Percentiles rank a stretch among this genome's conserved stretches.
phyloP scores from a whole-genome alignment of 2,797 vertebrate species.

The Steatocranus sp. region DNA sequence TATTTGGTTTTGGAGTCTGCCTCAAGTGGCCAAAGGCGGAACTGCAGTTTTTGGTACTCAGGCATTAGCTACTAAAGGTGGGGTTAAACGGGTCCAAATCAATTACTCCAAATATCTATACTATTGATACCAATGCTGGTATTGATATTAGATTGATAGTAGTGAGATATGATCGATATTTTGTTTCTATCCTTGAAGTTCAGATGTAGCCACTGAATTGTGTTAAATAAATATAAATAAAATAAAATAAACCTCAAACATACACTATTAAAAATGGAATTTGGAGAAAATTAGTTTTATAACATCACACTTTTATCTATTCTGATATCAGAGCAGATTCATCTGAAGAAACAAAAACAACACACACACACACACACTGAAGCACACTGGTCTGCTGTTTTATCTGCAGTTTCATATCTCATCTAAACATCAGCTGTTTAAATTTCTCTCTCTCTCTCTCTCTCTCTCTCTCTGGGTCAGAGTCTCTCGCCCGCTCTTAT shows the following conservation, averaged over 20 bases:
- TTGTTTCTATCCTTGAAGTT: neutral
- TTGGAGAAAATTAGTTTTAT: accelerated
- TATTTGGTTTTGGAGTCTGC: neutral
- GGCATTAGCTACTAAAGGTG: neutral
- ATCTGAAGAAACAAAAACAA: neutral
- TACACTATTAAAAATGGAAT: accelerated
- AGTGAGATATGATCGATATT: neutral
- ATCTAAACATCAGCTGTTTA: neutral
- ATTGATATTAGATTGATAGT: neutral
- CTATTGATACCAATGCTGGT: neutral
- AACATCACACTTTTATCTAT: neutral
- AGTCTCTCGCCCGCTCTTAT: neutral
- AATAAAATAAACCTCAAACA: neutral
- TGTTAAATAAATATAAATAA: neutral
- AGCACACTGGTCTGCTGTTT: neutral
- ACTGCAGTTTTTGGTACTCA: neutral
- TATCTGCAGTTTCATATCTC: neutral
- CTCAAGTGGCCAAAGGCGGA: accelerated
- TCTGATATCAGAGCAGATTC: neutral
- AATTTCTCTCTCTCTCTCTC: neutral
- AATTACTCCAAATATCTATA: neutral
- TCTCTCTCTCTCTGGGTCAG: neutral
- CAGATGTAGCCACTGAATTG: neutral
- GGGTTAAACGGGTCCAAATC: neutral
- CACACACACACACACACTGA: accelerated